Percentiles rank a stretch among this genome's conserved stretches.
Conservation (phyloP, 2,797 vertebrate species). For the Uromys caudimaculatus region DNA sequence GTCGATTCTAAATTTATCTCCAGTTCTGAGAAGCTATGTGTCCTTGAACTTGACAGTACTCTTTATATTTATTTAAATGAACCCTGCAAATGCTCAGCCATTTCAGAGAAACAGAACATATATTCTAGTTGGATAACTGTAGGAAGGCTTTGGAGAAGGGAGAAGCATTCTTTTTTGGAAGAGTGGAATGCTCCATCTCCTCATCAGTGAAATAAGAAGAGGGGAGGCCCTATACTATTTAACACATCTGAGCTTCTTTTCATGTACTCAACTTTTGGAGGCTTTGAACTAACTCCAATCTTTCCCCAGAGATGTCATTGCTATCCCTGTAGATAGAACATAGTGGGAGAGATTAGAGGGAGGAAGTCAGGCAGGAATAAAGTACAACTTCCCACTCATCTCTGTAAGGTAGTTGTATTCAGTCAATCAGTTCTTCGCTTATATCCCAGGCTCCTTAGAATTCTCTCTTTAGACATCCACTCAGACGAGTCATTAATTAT, state of each 20-base stretch:
- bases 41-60: neutral
- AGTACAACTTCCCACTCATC: neutral
- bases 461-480: slow-evolving; percentile 22
- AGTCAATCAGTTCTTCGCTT: neutral
- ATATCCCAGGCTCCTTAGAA: neutral
- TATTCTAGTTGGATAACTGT: neutral
- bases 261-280: slow-evolving; percentile 39
- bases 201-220: neutral
- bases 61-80: neutral
- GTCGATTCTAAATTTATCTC: neutral
- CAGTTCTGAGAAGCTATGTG: neutral
- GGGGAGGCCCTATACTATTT: neutral
- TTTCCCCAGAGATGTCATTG: neutral
- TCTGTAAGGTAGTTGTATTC: neutral
- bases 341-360: neutral
- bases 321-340: neutral
- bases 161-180: neutral
- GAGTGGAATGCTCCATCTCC: neutral
- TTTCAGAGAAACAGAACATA: neutral
- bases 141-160: neutral
- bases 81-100: neutral
- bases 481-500: slow-evolving; percentile 70
- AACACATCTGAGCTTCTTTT: neutral
- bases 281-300: slow-evolving; percentile 28
- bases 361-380: neutral